Evolutionary conservation across 2,888 invertebrate species (phyloP).

Genomic region (Stenolophus ochropezus): DNA sequence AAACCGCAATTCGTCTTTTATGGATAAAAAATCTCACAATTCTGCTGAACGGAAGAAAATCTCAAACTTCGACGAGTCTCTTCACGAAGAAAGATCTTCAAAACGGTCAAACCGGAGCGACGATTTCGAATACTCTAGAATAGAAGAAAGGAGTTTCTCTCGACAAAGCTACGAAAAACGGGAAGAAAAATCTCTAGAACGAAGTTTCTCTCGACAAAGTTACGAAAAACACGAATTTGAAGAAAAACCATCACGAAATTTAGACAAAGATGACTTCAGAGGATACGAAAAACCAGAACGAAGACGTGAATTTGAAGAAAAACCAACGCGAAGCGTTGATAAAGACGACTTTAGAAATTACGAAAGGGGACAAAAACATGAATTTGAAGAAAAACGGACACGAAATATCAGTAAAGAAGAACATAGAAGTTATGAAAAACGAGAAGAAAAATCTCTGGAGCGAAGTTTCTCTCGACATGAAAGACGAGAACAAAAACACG

Average conservation of each 20-base stretch:
- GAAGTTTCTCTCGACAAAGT: too few species aligned
- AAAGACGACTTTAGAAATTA: not conserved
- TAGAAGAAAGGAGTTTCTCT: not conserved
- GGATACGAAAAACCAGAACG: slow-evolving; percentile 51
- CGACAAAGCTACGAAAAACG: slow-evolving; percentile 18
- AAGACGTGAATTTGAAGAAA: not conserved
- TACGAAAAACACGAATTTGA: too few species aligned
- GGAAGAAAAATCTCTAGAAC: slow-evolving; percentile 26
- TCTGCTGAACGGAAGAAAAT: slow-evolving; percentile 38
- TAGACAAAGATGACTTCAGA: too few species aligned
- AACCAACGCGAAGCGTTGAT: not conserved
- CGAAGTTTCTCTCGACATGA: not conserved
- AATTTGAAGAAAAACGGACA: slow-evolving; percentile 3
- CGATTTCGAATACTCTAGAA: not conserved
- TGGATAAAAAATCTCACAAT: slow-evolving; percentile 63
- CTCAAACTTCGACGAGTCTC: not conserved
- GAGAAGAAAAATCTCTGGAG: slow-evolving; percentile 12
- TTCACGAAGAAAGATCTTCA: not conserved
- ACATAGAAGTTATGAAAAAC: too few species aligned
- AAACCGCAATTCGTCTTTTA: slow-evolving; percentile 60
- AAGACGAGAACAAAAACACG: not conserved
- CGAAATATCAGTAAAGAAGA: too few species aligned
- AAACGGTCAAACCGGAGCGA: slow-evolving; percentile 12
- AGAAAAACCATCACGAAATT: too few species aligned
- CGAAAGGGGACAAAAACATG: not conserved